phyloP scores from a whole-genome alignment of 1,140 invertebrate genomes.

The Drosophila kanapiae region DNA sequence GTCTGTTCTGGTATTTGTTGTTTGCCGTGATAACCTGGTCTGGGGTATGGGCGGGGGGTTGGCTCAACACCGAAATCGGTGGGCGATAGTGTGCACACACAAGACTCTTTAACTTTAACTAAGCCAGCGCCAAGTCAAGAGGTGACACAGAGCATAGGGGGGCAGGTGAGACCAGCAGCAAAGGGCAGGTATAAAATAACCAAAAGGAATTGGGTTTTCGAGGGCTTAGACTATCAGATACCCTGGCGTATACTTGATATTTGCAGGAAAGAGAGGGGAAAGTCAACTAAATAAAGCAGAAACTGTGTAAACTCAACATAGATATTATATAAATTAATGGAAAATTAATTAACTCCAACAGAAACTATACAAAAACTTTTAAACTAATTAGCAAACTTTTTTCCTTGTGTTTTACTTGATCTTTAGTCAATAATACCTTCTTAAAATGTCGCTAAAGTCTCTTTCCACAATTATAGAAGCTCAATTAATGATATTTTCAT shows the following conservation, averaged over 20 bases:
- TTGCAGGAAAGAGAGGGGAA: neutral
- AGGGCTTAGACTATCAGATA: neutral
- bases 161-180: conserved; percentile 51
- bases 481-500: neutral
- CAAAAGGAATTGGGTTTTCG: neutral
- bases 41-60: neutral
- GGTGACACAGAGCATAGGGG: conserved; percentile 29
- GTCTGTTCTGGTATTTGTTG: conserved; percentile 49
- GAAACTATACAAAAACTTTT: no score
- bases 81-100: conserved; percentile 53
- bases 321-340: no score
- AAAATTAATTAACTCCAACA: neutral
- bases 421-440: no score
- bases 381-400: no score
- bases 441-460: no score
- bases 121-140: conserved; percentile 63
- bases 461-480: no score
- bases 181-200: conserved; percentile 51
- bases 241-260: conserved; percentile 28
- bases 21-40: conserved; percentile 49
- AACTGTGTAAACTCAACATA: neutral
- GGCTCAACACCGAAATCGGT: conserved; percentile 3
- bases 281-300: neutral
- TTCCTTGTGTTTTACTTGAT: no score
- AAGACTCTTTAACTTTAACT: conserved; percentile 56